These are phyloP conservation scores for Clarias magur DNA, from an alignment of 2,113 vertebrate genomes.

Conservation along the genomic window DNA sequence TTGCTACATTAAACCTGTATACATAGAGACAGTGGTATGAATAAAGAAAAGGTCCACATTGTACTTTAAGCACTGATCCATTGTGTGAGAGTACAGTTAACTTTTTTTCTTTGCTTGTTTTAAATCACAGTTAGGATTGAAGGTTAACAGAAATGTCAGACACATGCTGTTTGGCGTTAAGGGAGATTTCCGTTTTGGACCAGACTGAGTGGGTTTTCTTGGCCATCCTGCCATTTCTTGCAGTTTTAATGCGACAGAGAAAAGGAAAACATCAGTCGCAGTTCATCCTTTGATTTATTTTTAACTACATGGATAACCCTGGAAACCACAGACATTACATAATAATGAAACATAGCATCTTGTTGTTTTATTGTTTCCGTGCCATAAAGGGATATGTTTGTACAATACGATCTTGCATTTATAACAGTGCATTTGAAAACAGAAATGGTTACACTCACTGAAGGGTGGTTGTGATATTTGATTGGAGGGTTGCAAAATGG, in stretches of 20 bases:
- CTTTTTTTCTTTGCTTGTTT: neutral
- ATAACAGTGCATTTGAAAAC: no score
- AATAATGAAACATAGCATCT: neutral
- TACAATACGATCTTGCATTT: no score
- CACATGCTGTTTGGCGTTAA: conserved; percentile 26
- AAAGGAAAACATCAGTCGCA: neutral
- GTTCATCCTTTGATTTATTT: conserved; percentile 16
- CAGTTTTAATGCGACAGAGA: neutral
- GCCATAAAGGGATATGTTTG: no score
- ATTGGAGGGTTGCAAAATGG: no score
- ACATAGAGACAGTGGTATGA: neutral
- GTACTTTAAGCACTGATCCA: neutral
- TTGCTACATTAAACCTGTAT: neutral
- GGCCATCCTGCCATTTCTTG: neutral
- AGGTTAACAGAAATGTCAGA: conserved; percentile 38
- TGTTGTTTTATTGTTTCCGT: neutral
- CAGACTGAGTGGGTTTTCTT: neutral
- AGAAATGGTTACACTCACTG: no score
- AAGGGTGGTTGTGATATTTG: no score
- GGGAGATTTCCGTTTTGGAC: conserved; percentile 19
- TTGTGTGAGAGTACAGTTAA: conserved; percentile 13
- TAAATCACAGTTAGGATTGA: conserved; percentile 9
- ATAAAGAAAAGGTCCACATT: neutral
- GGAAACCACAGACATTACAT: neutral
- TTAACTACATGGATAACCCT: neutral